Base-by-base conservation (phyloP, 2,888 invertebrate species). In the Drosophila maculinotata region DNA sequence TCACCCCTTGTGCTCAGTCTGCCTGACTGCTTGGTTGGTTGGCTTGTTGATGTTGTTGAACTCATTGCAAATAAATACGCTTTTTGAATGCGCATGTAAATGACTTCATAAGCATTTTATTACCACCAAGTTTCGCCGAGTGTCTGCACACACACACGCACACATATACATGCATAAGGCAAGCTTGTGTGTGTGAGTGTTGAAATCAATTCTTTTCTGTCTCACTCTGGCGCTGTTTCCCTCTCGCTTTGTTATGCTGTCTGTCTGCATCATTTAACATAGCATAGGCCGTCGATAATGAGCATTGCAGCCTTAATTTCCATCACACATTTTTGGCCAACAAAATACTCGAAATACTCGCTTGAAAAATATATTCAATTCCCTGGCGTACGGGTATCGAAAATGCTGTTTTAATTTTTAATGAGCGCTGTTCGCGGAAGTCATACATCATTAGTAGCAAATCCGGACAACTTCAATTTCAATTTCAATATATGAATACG, bases 21-120 rank as follows among this genome's bases (percentile, higher is more conserved):
- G 42, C 35, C 30, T 12, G 30, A 44, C 25, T 31, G 66, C n/a
- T n/a, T n/a, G 33, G 2, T 38, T 53, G 44, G 52, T 44, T 68
- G 71, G 63, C 69, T 70, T 84, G 83, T 70, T 78, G 75, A 86
- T 86, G 86, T 84, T 86, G 87, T 84, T 87, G 88, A 86, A 88
- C 86, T 87, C 88, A 79, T 84, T 88, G 86, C 88, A 81, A 88
- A 87, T 87, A 85, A 84, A 86, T 80, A 76, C 85, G 79, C 85
- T 80, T 75, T 81, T 75, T 79, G 79, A 87, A 87, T 82, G 87
- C 82, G 85, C 87, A 87, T 84, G 87, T 86, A 87, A 87, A 87
- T 87, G 88, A 88, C 82, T 84, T 87, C 86, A 87, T 88, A 85
- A 87, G 85, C 84, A 88, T 86, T 88, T 88, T 84, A 88, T 88